Base-by-base conservation (phyloP, 2,113 vertebrate species). In the Myiozetetes cayanensis region DNA sequence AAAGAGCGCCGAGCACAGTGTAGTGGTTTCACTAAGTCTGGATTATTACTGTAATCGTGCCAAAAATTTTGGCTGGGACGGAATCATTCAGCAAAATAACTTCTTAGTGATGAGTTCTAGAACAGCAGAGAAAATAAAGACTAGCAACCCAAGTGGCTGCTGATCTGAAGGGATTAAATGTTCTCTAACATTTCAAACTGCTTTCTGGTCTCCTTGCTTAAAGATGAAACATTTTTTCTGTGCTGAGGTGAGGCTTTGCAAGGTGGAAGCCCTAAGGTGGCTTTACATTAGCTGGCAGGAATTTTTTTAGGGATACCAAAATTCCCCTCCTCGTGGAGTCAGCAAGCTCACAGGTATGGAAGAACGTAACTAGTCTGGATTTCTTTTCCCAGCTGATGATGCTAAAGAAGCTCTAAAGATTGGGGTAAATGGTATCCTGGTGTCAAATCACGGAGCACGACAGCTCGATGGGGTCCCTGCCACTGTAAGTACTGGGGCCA, bases 391-490 rank as follows among this genome's bases (percentile, higher is more conserved):
- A 99, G 98, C 98, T 96, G 98, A 99, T 91, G 98, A 99, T 97
- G 98, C 99, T 65, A 97, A 82, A 88, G 95, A 97, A 96, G 99
- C 98, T 91, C 97, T 99, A 67, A 99, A 98, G 96, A 97, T 98
- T 63, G 99, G 99, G 33, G 87, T 98, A 85, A 98, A 98, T 97
- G 99, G 99, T 28, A 99, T 99, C 86, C 92, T 99, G 93, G 99
- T 99, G 91, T 99, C 99, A 8, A 99, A 99, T 95, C 99, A 99
- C 0, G 99, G 99, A 84, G 99, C 99, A 22, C 97, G 98, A 47
- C 98, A 98, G 68, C 96, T 98, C 9, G 98, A 98, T 67, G 98
- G 99, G 31, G 99, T 99, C 78, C 98, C 98, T 92, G 99, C 98
- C 93, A 99, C 98, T 12, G 98, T 99, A 87, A 98, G 98, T 98